These are phyloP conservation scores for Apotomis betuletana DNA, from an alignment of 2,888 invertebrate species.

Conservation along the genomic window DNA sequence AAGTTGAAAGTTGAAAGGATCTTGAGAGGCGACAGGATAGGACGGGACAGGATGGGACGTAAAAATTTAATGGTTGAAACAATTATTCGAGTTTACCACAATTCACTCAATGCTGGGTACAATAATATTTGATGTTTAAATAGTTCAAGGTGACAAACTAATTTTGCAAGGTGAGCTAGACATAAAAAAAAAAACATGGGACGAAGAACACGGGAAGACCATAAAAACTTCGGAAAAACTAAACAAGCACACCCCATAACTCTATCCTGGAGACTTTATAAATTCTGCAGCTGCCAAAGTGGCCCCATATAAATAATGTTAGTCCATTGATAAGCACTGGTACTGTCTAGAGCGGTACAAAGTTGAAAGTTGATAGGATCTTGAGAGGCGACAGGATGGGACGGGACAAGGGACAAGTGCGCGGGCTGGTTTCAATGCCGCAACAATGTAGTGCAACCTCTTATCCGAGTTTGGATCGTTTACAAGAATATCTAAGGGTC, in stretches of 20 bases:
- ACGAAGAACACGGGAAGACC: background rate
- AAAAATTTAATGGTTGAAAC: too few species aligned
- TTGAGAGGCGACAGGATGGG: conserved; percentile 65
- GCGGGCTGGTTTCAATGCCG: conserved; percentile 29
- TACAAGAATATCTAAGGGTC: conserved; percentile 29
- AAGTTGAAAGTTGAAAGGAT: conserved; percentile 77
- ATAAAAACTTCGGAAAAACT: conserved; percentile 8
- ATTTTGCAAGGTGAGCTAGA: too few species aligned
- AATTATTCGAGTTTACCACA: too few species aligned
- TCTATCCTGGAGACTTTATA: conserved; percentile 49
- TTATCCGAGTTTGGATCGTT: conserved; percentile 33
- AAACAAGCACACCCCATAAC: conserved; percentile 38
- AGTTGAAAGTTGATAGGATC: conserved; percentile 79
- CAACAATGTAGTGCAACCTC: conserved; percentile 38
- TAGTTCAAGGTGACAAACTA: too few species aligned
- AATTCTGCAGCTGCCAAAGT: conserved; percentile 59
- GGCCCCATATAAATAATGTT: conserved; percentile 66
- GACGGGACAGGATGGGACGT: too few species aligned
- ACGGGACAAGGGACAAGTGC: conserved; percentile 51
- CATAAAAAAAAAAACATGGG: too few species aligned
- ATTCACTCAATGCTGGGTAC: too few species aligned
- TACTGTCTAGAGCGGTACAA: conserved; percentile 67
- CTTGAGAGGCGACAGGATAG: conserved; percentile 68
- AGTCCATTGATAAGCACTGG: conserved; percentile 64
- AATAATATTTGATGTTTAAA: too few species aligned